phyloP scores from a whole-genome alignment of 2,888 invertebrate species.

The Cephus nigrinus region DNA sequence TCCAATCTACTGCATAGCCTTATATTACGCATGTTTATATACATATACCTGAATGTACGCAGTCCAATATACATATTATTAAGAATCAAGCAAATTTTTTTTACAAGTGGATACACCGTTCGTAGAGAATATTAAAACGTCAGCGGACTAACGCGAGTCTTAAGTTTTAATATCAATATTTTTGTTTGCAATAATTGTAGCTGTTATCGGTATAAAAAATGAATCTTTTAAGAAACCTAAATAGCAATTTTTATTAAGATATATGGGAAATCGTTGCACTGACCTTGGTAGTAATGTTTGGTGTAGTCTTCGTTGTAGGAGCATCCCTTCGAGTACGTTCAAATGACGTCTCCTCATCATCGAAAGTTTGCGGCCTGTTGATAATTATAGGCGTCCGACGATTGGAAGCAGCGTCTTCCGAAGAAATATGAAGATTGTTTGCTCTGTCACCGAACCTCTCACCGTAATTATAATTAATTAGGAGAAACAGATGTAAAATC shows the following conservation, averaged over 20 bases:
- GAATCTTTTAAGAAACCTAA: not conserved
- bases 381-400: conserved; percentile 40
- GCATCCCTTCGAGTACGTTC: conserved; percentile 49
- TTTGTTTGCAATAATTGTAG: too few species aligned
- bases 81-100: not conserved
- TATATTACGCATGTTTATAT: not conserved
- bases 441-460: conserved; percentile 47
- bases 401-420: conserved; percentile 26
- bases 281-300: conserved; percentile 59
- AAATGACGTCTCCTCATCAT: conserved; percentile 46
- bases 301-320: conserved; percentile 26
- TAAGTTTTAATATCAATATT: too few species aligned
- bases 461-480: conserved; percentile 47
- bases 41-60: not conserved
- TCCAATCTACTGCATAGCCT: not conserved
- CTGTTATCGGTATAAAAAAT: not conserved
- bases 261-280: not conserved
- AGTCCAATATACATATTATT: not conserved
- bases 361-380: conserved; percentile 30
- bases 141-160: not conserved
- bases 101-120: not conserved
- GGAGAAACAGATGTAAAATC: conserved; percentile 47
- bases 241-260: not conserved
- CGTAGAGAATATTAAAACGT: not conserved
- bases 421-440: conserved; percentile 41